Conservation (phyloP, 2,797 vertebrate species). For the Rhinichthys osculus region DNA sequence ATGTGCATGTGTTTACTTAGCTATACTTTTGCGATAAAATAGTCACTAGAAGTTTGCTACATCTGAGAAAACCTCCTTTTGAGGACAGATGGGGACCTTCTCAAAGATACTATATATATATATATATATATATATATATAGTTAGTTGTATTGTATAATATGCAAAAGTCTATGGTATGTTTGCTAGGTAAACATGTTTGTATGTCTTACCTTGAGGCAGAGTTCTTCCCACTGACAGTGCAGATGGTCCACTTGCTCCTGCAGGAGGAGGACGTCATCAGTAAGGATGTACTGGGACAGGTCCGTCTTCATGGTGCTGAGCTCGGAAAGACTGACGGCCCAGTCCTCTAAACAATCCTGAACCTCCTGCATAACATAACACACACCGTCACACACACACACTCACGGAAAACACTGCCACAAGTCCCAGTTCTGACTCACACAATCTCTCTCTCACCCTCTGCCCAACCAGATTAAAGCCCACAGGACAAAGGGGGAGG, state of each 20-base stretch:
- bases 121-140: not conserved
- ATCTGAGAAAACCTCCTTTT: not conserved
- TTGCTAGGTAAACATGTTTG: not conserved
- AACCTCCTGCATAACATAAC: constrained; percentile 91
- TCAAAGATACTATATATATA: not conserved
- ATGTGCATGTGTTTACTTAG: not conserved
- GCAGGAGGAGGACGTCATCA: constrained; percentile 84
- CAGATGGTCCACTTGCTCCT: constrained; percentile 87
- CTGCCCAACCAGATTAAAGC: constrained; percentile 84
- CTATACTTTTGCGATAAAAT: not conserved
- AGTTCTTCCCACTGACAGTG: constrained; percentile 94
- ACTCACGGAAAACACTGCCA: constrained; percentile 52
- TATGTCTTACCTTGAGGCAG: constrained; percentile 81
- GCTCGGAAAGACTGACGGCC: constrained; percentile 83
- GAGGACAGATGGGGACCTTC: not conserved
- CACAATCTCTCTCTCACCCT: constrained; percentile 69
- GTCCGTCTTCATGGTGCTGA: constrained; percentile 84
- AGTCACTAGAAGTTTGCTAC: not conserved
- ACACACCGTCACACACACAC: constrained; percentile 53
- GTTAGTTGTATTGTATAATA: too few relatives aligned
- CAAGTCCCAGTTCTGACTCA: constrained; percentile 48
- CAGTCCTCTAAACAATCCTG: constrained; percentile 87
- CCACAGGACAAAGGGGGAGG: constrained; percentile 75
- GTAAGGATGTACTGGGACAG: constrained; percentile 84
- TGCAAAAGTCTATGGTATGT: not conserved